Conservation (phyloP, 2,888 invertebrate genomes). For the Caenorhabditis zanzibari region DNA sequence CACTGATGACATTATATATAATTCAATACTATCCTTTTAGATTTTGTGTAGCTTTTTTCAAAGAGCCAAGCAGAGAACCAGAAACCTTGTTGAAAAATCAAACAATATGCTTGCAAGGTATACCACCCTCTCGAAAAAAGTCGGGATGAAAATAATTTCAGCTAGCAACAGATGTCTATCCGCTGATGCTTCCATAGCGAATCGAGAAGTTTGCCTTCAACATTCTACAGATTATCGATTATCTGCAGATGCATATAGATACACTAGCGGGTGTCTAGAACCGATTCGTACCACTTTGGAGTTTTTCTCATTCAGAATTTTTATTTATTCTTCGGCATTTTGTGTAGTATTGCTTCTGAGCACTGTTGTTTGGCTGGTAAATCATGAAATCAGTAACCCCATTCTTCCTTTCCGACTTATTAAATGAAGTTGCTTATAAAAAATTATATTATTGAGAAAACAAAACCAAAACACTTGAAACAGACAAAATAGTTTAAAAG, state of each 20-base stretch:
- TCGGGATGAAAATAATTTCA: conserved; percentile 1
- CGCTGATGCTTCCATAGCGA: conserved; percentile 61
- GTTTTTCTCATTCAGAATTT: conserved; percentile 61
- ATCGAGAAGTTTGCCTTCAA: conserved; percentile 51
- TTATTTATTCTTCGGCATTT: conserved; percentile 54
- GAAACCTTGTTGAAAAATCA: conserved; percentile 39
- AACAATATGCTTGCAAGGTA: conserved; percentile 61
- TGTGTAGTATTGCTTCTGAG: conserved; percentile 51
- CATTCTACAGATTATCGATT: conserved; percentile 9
- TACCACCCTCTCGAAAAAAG: not conserved
- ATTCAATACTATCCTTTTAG: conserved; percentile 6
- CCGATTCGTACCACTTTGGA: conserved; percentile 50
- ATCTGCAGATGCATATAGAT: conserved; percentile 51
- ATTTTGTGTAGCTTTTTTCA: conserved; percentile 64
- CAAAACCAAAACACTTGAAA: not conserved
- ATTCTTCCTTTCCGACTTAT: conserved; percentile 40
- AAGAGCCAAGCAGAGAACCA: conserved; percentile 21
- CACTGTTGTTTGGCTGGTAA: conserved; percentile 57
- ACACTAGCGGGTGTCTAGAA: conserved; percentile 49
- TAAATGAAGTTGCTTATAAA: conserved; percentile 7
- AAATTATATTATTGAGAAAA: not conserved
- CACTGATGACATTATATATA: not conserved
- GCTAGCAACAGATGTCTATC: conserved; percentile 59
- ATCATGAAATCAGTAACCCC: conserved; percentile 53
- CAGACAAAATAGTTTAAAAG: not conserved